Evolutionary conservation across 2,888 invertebrate genomes (phyloP).

Genomic region (Ctenicera cuprea): DNA sequence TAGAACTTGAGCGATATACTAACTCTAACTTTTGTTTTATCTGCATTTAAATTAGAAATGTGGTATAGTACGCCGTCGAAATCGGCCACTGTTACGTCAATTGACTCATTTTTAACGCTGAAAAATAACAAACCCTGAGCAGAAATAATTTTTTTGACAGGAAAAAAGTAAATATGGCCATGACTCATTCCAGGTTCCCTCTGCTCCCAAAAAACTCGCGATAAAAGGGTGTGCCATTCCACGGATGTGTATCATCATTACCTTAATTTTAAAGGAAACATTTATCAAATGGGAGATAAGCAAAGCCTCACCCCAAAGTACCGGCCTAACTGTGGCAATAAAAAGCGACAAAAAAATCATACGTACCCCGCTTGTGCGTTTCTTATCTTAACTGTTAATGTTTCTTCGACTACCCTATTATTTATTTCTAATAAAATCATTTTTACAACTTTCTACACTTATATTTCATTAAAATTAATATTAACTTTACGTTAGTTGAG

Average conservation of each 20-base stretch:
- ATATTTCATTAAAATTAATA: constrained; percentile 55
- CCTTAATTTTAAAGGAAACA: constrained; percentile 36
- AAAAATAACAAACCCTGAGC: constrained; percentile 68
- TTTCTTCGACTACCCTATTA: constrained; percentile 99
- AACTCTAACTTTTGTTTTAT: constrained; percentile 98
- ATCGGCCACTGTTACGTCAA: constrained; percentile 95
- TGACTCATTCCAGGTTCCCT: constrained; percentile 15
- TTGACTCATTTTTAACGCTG: constrained; percentile 95
- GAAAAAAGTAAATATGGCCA: constrained; percentile 18
- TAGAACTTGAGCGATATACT: constrained; percentile 99
- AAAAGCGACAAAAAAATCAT: constrained; percentile 26
- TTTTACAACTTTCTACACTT: constrained; percentile 62
- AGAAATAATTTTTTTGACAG: constrained; percentile 3
- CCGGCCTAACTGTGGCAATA: constrained; percentile 42
- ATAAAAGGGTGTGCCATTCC: constrained; percentile 34
- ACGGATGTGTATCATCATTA: constrained; percentile 23
- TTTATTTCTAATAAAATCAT: constrained; percentile 99
- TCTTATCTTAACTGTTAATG: constrained; percentile 95
- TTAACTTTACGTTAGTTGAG: constrained; percentile 52
- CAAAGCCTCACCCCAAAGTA: constrained; percentile 52
- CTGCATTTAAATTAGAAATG: constrained; percentile 96
- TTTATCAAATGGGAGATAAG: constrained; percentile 46
- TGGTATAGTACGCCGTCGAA: constrained; percentile 99
- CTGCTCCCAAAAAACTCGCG: constrained; percentile 35
- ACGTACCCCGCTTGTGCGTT: constrained; percentile 97